Evolutionary conservation across 2,113 vertebrate species (phyloP).

Genomic region (Python bivittatus): DNA sequence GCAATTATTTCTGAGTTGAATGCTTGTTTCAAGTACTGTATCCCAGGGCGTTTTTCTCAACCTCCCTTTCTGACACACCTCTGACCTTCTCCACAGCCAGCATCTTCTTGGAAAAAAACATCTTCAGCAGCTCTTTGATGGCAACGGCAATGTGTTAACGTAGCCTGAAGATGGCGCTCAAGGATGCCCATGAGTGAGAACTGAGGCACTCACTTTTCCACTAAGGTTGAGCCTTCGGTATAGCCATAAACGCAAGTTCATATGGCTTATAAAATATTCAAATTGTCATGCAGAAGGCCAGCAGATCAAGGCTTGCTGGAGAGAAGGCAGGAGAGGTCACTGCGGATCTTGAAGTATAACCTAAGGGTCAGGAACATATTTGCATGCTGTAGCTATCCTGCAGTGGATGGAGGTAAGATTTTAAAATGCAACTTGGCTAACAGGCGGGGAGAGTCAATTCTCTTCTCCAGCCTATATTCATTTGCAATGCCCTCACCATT

Average conservation of each 20-base stretch:
- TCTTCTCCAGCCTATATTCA: background rate
- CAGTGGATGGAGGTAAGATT: background rate
- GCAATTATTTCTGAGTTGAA: background rate
- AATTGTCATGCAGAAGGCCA: background rate
- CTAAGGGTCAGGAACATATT: background rate
- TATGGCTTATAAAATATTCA: background rate
- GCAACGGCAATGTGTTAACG: conserved; percentile 49
- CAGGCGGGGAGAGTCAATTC: background rate
- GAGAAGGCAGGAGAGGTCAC: conserved; percentile 63
- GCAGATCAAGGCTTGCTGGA: conserved; percentile 1
- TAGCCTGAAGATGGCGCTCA: conserved; percentile 74
- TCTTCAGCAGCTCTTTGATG: background rate
- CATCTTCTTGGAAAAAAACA: background rate
- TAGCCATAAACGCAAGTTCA: background rate
- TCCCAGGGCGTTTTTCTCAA: background rate
- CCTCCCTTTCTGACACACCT: background rate
- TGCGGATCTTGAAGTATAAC: conserved; percentile 13
- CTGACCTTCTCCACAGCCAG: background rate
- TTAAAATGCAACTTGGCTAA: background rate
- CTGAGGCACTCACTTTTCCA: fast-evolving
- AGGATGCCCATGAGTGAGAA: conserved; percentile 52
- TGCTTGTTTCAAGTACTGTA: background rate
- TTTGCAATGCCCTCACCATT: background rate
- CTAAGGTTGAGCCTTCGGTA: fast-evolving
- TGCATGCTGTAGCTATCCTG: background rate